A percentile compares a stretch with the other conserved stretches of the same genome.
phyloP scores from a whole-genome alignment of 2,797 vertebrate genomes.

The Crocidura indochinensis region DNA sequence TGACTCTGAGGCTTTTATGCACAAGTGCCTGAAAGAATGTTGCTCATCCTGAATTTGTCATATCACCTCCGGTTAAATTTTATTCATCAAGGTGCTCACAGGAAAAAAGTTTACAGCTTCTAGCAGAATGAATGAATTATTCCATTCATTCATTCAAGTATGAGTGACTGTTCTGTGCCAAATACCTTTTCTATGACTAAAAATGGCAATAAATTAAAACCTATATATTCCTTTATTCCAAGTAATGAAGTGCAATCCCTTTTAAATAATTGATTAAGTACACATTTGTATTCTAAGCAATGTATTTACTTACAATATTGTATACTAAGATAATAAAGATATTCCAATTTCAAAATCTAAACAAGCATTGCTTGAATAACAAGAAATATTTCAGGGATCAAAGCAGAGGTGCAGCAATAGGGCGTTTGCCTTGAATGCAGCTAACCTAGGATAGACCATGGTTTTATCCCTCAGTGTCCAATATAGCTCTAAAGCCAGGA shows the following conservation, averaged over 20 bases:
- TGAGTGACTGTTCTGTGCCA: constrained; percentile 9
- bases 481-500: too few relatives aligned
- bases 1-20: constrained; percentile 81
- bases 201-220: not conserved
- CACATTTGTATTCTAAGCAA: constrained; percentile 8
- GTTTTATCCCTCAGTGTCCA: too few relatives aligned
- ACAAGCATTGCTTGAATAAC: not conserved
- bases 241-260: not conserved
- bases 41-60: constrained; percentile 77
- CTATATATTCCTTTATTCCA: not conserved
- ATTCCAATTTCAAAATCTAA: constrained; percentile 16
- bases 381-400: constrained; percentile 50
- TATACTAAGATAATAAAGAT: not conserved
- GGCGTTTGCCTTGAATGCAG: too few relatives aligned
- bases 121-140: not conserved
- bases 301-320: not conserved
- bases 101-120: not conserved
- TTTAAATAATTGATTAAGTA: constrained; percentile 58
- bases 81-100: constrained; percentile 57
- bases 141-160: constrained; percentile 55
- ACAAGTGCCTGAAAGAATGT: constrained; percentile 74
- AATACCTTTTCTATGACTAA: not conserved
- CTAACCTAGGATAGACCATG: too few relatives aligned
- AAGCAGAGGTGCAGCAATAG: too few relatives aligned
- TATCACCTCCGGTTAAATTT: constrained; percentile 72